phyloP scores from a whole-genome alignment of 1,140 invertebrate genomes.

The Elymnias hypermnestra region DNA sequence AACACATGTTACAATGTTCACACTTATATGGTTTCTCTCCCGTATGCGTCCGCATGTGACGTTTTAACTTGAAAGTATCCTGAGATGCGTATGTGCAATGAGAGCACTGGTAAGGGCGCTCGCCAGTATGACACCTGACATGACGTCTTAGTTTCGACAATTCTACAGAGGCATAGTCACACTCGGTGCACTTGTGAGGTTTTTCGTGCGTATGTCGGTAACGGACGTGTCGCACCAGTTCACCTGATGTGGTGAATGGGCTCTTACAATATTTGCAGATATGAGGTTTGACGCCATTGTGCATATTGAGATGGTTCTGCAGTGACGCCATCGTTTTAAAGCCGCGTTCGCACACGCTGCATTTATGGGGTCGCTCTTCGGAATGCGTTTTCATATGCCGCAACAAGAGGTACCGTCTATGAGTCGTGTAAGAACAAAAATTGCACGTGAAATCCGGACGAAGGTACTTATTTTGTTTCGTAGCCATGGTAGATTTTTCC shows the following conservation, averaged over 20 bases:
- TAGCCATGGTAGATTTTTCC: slow-evolving; percentile 1
- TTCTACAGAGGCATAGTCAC: slow-evolving; percentile 96
- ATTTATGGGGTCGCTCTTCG: slow-evolving; percentile 96
- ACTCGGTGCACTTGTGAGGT: slow-evolving; percentile 95
- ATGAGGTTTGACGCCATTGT: slow-evolving; percentile 96
- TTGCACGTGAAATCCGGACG: slow-evolving; percentile 49
- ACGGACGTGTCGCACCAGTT: slow-evolving; percentile 93
- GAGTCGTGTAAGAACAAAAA: slow-evolving; percentile 55
- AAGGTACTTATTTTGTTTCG: slow-evolving; percentile 21
- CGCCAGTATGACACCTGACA: slow-evolving; percentile 94
- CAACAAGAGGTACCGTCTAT: slow-evolving; percentile 85
- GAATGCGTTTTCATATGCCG: slow-evolving; percentile 97
- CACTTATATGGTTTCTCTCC: slow-evolving; percentile 96
- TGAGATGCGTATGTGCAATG: slow-evolving; percentile 98
- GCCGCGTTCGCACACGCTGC: slow-evolving; percentile 94
- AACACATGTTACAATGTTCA: slow-evolving; percentile 92
- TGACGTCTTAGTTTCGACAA: slow-evolving; percentile 94
- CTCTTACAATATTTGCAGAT: slow-evolving; percentile 95
- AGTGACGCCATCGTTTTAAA: slow-evolving; percentile 96
- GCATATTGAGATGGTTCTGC: slow-evolving; percentile 97
- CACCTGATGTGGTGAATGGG: slow-evolving; percentile 96
- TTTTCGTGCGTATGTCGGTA: slow-evolving; percentile 97
- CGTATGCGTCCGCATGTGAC: slow-evolving; percentile 96
- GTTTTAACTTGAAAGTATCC: slow-evolving; percentile 97
- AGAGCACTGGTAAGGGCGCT: slow-evolving; percentile 91